Conservation (phyloP, 2,113 vertebrate genomes). For the Ophthalmolycus amberensis region DNA sequence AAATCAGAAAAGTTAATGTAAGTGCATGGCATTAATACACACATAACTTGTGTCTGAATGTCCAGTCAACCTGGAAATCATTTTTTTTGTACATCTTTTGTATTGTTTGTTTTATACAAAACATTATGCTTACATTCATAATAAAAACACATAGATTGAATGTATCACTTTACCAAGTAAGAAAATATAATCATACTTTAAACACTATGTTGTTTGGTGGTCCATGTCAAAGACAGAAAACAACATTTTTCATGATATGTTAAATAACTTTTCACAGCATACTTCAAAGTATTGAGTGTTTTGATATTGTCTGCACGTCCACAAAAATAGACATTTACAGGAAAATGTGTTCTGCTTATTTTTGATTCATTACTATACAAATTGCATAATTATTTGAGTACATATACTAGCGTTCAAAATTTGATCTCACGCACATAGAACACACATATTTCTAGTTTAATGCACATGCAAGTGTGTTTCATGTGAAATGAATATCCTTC, state of each 20-base stretch:
- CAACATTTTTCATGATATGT: conserved; percentile 78
- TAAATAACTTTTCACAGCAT: conserved; percentile 70
- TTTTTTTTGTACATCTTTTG: background rate
- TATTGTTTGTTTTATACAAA: conserved; percentile 61
- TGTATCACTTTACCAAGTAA: conserved; percentile 72
- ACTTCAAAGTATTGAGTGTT: too few relatives aligned
- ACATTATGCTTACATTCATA: conserved; percentile 68
- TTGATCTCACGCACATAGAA: conserved; percentile 59
- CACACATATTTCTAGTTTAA: conserved; percentile 50
- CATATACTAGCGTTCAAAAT: conserved; percentile 54
- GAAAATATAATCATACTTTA: conserved; percentile 80
- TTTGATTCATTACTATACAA: conserved; percentile 74
- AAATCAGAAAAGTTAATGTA: conserved; percentile 51
- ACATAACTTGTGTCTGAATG: conserved; percentile 35
- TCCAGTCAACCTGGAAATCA: conserved; percentile 64
- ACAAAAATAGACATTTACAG: conserved; percentile 65
- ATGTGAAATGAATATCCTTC: conserved; percentile 30
- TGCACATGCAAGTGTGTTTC: conserved; percentile 71
- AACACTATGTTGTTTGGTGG: conserved; percentile 70
- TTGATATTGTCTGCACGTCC: conserved; percentile 55
- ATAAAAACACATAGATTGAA: conserved; percentile 73
- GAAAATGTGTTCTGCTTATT: conserved; percentile 69
- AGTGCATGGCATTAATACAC: conserved; percentile 58
- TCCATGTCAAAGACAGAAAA: conserved; percentile 71
- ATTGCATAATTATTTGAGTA: conserved; percentile 82